These are phyloP conservation scores for Columba guinea DNA, from an alignment of 2,797 vertebrate genomes.

Conservation along the genomic window DNA sequence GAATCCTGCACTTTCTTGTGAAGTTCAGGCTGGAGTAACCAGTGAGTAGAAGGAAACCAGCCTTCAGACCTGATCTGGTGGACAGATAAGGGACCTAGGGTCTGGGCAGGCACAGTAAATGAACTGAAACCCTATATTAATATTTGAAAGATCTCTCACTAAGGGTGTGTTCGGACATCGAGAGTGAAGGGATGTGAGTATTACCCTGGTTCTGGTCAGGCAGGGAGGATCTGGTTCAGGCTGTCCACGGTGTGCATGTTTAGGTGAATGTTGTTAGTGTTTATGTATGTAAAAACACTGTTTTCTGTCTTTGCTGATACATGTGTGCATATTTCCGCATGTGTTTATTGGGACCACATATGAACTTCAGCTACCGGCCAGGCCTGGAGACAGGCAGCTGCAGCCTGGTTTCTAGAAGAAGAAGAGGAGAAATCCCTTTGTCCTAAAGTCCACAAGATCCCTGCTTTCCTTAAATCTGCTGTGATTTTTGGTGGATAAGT, in stretches of 20 bases:
- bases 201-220: too few species aligned
- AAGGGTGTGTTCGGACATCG: not conserved
- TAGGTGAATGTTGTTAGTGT: not conserved
- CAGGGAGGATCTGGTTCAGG: not conserved
- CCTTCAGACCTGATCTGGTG: not conserved
- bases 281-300: not conserved
- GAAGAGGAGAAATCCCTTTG: not conserved
- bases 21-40: not conserved
- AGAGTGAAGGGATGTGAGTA: too few species aligned
- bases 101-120: not conserved
- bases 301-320: not conserved
- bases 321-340: rapidly evolving
- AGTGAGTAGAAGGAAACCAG: not conserved
- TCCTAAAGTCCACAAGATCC: not conserved
- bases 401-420: not conserved
- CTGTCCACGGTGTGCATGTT: too few species aligned
- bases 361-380: rapidly evolving
- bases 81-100: not conserved
- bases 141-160: not conserved
- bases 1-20: not conserved
- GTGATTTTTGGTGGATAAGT: not conserved
- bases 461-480: not conserved
- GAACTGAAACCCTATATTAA: not conserved
- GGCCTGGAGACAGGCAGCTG: not conserved
- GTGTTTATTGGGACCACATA: not conserved